A percentile compares a stretch with the other conserved stretches of the same genome.
These are phyloP conservation scores for Fistularia tabacaria DNA, from an alignment of 2,797 vertebrate species.

Conservation along the genomic window DNA sequence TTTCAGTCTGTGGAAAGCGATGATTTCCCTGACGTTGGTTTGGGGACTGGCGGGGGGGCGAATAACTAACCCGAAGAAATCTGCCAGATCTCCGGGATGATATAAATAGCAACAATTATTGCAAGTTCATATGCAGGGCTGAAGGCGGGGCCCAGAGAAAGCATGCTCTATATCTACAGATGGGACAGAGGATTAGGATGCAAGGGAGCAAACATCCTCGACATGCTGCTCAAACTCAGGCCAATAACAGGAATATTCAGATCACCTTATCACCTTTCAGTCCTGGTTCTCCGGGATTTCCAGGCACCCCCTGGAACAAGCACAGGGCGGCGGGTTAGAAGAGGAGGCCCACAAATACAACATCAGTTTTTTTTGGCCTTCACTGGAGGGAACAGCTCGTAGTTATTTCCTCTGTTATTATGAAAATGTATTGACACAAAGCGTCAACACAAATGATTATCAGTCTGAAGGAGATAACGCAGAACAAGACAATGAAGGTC, in stretches of 20 bases:
- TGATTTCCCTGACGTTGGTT: no score
- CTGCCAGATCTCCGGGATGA: no score
- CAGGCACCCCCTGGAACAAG: conserved; percentile 89
- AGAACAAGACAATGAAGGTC: not conserved
- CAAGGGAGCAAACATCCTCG: conserved; percentile 51
- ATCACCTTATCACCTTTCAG: conserved; percentile 99
- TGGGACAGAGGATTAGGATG: conserved; percentile 19
- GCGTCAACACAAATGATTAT: no score
- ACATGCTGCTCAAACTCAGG: conserved; percentile 81
- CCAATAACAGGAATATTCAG: conserved; percentile 98
- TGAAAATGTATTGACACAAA: no score
- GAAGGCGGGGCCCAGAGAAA: conserved; percentile 17
- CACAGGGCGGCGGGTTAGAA: conserved; percentile 34
- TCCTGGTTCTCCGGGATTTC: conserved; percentile 96
- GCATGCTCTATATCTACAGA: conserved; percentile 36
- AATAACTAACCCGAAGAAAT: no score
- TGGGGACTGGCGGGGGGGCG: no score
- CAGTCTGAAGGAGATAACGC: no score
- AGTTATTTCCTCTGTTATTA: no score
- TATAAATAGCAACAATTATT: conserved; percentile 54
- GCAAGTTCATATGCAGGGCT: not conserved
- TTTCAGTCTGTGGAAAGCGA: no score
- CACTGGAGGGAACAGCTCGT: no score
- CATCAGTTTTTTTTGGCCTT: no score
- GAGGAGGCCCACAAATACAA: no score